These are phyloP conservation scores for Sebastes matsubarae DNA, from an alignment of 2,797 vertebrate species.

Conservation along the genomic window DNA sequence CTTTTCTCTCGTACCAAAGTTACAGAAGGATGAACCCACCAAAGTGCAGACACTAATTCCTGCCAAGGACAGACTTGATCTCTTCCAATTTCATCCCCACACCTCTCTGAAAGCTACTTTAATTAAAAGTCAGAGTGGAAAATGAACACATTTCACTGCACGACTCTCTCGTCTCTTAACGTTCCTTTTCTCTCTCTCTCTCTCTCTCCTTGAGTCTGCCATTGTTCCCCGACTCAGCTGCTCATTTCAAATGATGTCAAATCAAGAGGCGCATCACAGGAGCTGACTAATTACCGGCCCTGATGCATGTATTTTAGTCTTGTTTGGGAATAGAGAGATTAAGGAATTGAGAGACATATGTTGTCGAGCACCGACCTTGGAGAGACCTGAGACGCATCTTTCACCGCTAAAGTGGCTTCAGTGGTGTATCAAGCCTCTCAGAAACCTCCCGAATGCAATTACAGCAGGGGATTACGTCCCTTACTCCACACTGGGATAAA, in stretches of 20 bases:
- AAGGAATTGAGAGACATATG: slow-evolving; percentile 59
- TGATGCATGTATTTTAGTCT: slow-evolving; percentile 50
- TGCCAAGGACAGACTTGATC: slow-evolving; percentile 56
- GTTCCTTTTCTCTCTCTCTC: neutral
- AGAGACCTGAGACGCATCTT: slow-evolving; percentile 52
- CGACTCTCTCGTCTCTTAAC: neutral
- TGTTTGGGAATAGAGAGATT: slow-evolving; percentile 72
- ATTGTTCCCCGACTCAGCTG: slow-evolving; percentile 46
- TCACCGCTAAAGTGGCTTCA: slow-evolving; percentile 53
- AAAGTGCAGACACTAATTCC: slow-evolving; percentile 45
- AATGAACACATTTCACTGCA: slow-evolving; percentile 42
- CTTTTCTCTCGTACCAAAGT: slow-evolving; percentile 12
- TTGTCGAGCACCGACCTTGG: slow-evolving; percentile 66
- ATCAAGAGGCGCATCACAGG: slow-evolving; percentile 54
- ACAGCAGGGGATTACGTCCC: slow-evolving; percentile 67
- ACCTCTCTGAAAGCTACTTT: slow-evolving; percentile 53
- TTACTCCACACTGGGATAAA: slow-evolving; percentile 52
- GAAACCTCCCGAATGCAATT: slow-evolving; percentile 66
- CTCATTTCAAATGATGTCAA: slow-evolving; percentile 56
- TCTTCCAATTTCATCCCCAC: slow-evolving; percentile 37
- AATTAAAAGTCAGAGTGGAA: slow-evolving; percentile 56
- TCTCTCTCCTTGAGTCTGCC: neutral
- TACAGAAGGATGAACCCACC: slow-evolving; percentile 28
- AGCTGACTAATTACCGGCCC: slow-evolving; percentile 57
- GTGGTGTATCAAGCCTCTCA: slow-evolving; percentile 37